phyloP scores from a whole-genome alignment of 30 jellyfish, hydroid and myxozoan genomes.

The Aurelia coerulea region DNA sequence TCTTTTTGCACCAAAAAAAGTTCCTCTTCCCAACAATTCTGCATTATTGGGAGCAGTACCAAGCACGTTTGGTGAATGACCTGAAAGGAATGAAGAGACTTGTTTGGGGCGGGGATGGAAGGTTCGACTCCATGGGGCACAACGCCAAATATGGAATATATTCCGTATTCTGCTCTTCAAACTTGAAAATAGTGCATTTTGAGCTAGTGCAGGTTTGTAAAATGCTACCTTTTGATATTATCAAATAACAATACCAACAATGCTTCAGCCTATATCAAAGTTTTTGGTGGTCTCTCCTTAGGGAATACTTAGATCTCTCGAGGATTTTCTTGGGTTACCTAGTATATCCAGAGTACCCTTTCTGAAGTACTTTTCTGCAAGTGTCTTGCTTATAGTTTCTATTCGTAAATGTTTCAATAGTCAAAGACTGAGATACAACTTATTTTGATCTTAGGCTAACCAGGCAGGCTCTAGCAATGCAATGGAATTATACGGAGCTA shows the following conservation, averaged over 20 bases:
- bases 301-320: no score
- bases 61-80: neutral
- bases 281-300: no score
- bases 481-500: slow-evolving; percentile 24
- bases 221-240: neutral
- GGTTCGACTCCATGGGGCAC: slow-evolving; percentile 69
- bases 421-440: no score
- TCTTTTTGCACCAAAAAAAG: slow-evolving; percentile 40
- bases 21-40: slow-evolving; percentile 38
- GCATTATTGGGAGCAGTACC: slow-evolving; percentile 29
- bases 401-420: no score
- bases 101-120: slow-evolving; percentile 66
- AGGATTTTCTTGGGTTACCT: no score
- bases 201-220: slow-evolving; percentile 26
- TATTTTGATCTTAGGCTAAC: neutral
- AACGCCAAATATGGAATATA: slow-evolving; percentile 42
- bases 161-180: slow-evolving; percentile 17
- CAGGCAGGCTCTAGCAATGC: slow-evolving; percentile 15
- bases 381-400: no score
- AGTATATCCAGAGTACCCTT: no score
- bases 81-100: neutral
- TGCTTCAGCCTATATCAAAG: no score
- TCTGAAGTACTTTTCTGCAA: no score
- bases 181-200: slow-evolving; percentile 11
- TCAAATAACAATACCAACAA: no score